Conservation (phyloP, 2,797 vertebrate genomes). For the Otolemur crassicaudatus region DNA sequence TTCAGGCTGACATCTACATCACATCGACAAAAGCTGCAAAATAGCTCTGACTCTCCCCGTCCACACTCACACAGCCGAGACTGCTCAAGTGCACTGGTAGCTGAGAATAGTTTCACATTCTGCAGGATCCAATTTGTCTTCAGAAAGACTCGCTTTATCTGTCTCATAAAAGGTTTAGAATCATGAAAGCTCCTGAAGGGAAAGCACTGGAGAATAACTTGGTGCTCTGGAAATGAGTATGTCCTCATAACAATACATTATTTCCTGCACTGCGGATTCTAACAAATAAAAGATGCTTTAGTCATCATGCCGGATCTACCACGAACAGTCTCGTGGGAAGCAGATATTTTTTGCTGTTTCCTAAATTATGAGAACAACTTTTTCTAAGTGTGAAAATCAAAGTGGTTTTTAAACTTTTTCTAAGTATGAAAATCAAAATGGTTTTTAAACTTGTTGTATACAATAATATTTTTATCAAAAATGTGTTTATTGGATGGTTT, state of each 20-base stretch:
- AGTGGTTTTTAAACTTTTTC: background rate
- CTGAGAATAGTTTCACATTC: conserved; percentile 27
- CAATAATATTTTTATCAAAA: background rate
- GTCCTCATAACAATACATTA: background rate
- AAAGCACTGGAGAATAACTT: background rate
- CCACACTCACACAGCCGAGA: background rate
- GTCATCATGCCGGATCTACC: background rate
- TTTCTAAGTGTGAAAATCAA: conserved; percentile 27
- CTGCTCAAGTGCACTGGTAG: conserved; percentile 17
- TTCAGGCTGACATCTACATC: conserved; percentile 29
- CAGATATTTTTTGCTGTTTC: background rate
- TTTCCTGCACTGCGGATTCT: background rate
- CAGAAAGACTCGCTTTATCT: conserved; percentile 37
- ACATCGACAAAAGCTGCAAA: background rate
- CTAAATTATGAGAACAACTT: background rate
- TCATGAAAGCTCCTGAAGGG: conserved; percentile 41
- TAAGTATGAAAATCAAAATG: conserved; percentile 26
- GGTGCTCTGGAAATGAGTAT: conserved; percentile 23
- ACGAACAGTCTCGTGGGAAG: background rate
- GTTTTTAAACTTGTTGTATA: background rate
- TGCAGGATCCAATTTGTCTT: conserved; percentile 42
- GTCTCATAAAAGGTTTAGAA: conserved; percentile 50
- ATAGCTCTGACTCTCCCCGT: background rate
- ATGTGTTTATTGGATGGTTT: too few relatives aligned
- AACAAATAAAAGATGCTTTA: background rate